A percentile compares a stretch with the other conserved stretches of the same genome.
Conservation (phyloP, 2,797 vertebrate genomes). For the Thripadectes ignobilis region DNA sequence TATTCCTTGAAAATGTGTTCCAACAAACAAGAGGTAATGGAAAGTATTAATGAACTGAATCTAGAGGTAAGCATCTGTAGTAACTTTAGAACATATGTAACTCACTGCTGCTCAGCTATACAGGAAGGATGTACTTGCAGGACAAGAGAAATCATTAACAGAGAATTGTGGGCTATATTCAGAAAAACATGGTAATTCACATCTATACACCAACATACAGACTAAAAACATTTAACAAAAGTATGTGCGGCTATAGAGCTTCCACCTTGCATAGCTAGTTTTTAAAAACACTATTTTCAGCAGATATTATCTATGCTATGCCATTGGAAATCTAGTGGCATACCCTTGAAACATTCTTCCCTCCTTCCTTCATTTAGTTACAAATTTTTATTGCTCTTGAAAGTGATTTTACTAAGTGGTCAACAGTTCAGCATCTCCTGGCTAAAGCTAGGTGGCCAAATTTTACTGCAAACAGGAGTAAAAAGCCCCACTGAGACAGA, state of each 20-base stretch:
- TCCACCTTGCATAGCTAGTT: neutral
- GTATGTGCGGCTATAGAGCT: accelerated
- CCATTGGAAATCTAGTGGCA: neutral
- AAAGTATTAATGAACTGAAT: neutral
- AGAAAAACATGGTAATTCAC: neutral
- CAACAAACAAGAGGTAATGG: neutral
- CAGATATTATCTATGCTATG: neutral
- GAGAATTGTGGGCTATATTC: neutral
- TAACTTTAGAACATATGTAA: neutral
- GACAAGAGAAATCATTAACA: neutral
- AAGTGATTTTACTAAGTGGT: neutral
- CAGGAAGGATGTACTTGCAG: neutral
- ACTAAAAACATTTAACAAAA: neutral
- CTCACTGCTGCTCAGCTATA: neutral
- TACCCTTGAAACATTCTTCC: neutral
- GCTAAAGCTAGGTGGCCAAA: neutral
- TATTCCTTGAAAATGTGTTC: neutral
- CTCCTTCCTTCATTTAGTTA: neutral
- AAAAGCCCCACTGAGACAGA: neutral
- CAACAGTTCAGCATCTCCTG: neutral
- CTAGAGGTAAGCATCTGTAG: neutral
- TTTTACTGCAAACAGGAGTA: neutral
- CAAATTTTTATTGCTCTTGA: neutral
- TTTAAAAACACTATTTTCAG: neutral
- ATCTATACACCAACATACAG: neutral